phyloP scores from a whole-genome alignment of 2,113 vertebrate species.

The Lepisosteus osseus region DNA sequence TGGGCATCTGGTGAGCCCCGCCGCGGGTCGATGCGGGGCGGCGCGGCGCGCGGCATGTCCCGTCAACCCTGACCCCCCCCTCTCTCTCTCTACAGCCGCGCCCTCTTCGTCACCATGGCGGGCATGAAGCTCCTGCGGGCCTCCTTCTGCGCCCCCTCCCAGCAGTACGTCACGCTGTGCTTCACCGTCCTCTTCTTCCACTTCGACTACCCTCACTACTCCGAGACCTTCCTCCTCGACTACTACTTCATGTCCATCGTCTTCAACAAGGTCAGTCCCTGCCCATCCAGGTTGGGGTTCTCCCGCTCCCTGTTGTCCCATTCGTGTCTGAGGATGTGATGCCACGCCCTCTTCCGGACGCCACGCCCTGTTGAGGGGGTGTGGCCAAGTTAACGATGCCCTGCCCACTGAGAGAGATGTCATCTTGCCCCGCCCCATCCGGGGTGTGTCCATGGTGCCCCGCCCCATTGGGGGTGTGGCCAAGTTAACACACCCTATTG shows the following conservation, averaged over 20 bases:
- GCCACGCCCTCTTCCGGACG: not conserved
- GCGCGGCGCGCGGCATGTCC: too few species aligned
- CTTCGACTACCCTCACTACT: slow-evolving; percentile 82
- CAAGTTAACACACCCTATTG: too few species aligned
- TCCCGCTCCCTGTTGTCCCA: too few species aligned
- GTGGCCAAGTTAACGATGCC: too few species aligned
- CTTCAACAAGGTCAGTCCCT: slow-evolving; percentile 78
- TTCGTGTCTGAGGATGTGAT: too few species aligned
- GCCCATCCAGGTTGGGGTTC: too few species aligned
- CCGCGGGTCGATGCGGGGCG: not conserved
- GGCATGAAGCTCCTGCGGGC: slow-evolving; percentile 86
- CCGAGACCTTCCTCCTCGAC: slow-evolving; percentile 84
- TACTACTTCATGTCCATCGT: slow-evolving; percentile 89
- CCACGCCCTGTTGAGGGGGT: not conserved
- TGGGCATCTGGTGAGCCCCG: slow-evolving; percentile 76
- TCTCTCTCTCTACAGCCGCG: slow-evolving; percentile 64
- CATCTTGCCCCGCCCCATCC: too few species aligned
- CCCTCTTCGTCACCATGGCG: slow-evolving; percentile 81
- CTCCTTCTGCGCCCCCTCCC: slow-evolving; percentile 79
- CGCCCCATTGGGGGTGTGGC: too few species aligned
- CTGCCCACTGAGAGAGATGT: too few species aligned
- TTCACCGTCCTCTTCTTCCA: slow-evolving; percentile 88
- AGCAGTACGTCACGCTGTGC: slow-evolving; percentile 83
- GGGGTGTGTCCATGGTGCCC: too few species aligned
- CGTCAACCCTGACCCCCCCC: too few species aligned